These are phyloP conservation scores for Drosophila cracens DNA, from an alignment of 2,888 invertebrate species.

Conservation along the genomic window DNA sequence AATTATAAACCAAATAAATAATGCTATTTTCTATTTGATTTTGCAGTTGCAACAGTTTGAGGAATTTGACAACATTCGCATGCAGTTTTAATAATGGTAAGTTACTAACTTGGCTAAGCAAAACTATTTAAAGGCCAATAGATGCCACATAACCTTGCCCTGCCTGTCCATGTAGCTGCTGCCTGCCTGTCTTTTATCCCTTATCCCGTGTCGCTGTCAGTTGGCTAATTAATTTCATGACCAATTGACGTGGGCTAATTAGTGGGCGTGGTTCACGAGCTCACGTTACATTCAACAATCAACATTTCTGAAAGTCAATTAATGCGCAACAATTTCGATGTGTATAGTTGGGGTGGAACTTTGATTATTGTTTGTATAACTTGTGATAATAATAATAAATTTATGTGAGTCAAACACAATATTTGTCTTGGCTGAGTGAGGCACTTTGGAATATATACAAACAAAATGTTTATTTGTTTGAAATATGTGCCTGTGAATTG, in stretches of 20 bases:
- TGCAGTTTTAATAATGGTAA: conserved; percentile 66
- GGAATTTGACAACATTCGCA: conserved; percentile 37
- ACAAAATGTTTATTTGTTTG: background rate
- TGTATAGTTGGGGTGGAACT: conserved; percentile 8
- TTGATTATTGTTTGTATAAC: conserved; percentile 6
- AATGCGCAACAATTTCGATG: background rate
- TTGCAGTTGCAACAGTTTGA: conserved; percentile 50
- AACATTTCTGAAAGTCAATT: conserved; percentile 27
- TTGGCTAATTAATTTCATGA: conserved; percentile 47
- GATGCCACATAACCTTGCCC: conserved; percentile 1
- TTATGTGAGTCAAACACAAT: conserved; percentile 6
- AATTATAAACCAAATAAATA: background rate
- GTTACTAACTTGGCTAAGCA: conserved; percentile 22
- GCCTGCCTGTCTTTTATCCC: conserved; percentile 4
- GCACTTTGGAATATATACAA: background rate
- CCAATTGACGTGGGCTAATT: conserved; percentile 69
- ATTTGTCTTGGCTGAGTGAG: background rate
- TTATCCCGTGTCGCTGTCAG: conserved; percentile 19
- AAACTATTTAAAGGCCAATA: background rate
- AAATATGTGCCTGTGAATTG: background rate
- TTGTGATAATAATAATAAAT: conserved; percentile 15
- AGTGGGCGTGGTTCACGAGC: conserved; percentile 23
- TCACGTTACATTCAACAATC: background rate
- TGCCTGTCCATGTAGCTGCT: background rate
- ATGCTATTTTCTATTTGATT: background rate